Percentiles rank a stretch among this genome's conserved stretches.
Evolutionary conservation across 2,797 vertebrate genomes (phyloP).

Genomic region (Poeciliopsis turneri): DNA sequence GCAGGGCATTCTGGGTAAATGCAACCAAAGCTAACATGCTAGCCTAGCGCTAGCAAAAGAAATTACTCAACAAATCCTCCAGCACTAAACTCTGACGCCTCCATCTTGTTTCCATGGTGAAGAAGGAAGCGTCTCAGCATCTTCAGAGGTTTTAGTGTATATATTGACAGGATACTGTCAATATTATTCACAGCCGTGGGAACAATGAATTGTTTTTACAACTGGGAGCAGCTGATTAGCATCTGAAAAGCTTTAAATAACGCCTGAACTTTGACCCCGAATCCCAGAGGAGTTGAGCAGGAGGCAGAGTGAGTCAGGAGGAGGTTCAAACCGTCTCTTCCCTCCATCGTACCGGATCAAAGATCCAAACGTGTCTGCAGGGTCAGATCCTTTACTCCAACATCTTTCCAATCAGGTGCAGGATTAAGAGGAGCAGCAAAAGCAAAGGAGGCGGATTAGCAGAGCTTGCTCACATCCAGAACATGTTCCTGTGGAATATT

Average conservation of each 20-base stretch:
- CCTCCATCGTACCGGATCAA: not conserved
- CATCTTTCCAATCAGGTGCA: not conserved
- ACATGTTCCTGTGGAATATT: not conserved
- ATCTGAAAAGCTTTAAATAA: not conserved
- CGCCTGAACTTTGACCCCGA: not conserved
- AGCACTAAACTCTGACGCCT: no score
- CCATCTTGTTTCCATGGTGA: no score
- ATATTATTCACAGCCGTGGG: no score
- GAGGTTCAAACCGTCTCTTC: not conserved
- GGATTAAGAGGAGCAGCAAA: not conserved
- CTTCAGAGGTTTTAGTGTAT: no score
- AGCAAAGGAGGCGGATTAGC: not conserved
- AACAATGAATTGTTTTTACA: not conserved
- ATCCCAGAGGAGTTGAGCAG: not conserved
- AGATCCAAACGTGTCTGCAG: no score
- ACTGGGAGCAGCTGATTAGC: not conserved
- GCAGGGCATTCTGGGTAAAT: no score
- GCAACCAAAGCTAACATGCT: no score
- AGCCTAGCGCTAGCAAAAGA: no score
- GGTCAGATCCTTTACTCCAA: not conserved
- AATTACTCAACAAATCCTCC: no score
- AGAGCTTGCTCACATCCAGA: not conserved
- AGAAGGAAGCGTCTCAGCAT: no score
- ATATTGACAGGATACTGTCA: no score
- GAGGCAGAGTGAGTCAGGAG: not conserved